These are phyloP conservation scores for Oreotrochilus melanogaster DNA, from an alignment of 2,113 vertebrate genomes.

Conservation along the genomic window DNA sequence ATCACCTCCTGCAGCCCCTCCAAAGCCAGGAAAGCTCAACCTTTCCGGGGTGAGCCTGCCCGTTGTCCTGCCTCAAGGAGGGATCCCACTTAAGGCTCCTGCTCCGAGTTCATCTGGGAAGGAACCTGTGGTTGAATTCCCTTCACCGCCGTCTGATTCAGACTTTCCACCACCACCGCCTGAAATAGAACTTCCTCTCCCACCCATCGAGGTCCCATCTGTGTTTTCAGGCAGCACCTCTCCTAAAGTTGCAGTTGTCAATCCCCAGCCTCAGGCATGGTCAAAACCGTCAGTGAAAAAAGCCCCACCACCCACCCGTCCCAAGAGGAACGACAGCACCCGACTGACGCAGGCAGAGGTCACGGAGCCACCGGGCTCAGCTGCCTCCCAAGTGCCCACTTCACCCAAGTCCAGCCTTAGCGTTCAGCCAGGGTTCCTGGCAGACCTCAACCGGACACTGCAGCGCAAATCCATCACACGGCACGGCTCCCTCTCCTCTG, in stretches of 20 bases:
- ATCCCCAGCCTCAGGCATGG: slow-evolving; percentile 91
- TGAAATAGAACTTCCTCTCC: slow-evolving; percentile 88
- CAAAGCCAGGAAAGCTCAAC: slow-evolving; percentile 94
- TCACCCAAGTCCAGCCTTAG: slow-evolving; percentile 91
- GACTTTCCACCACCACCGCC: slow-evolving; percentile 91
- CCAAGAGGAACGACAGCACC: slow-evolving; percentile 86
- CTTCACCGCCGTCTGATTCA: slow-evolving; percentile 88
- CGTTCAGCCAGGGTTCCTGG: slow-evolving; percentile 92
- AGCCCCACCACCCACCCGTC: slow-evolving; percentile 86
- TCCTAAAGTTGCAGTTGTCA: slow-evolving; percentile 91
- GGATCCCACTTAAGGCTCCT: slow-evolving; percentile 33
- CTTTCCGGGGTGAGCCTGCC: slow-evolving; percentile 86
- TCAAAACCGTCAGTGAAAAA: slow-evolving; percentile 88
- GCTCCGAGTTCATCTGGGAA: slow-evolving; percentile 66
- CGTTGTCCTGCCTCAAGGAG: slow-evolving; percentile 81
- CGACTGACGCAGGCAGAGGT: slow-evolving; percentile 78
- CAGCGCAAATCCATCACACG: slow-evolving; percentile 94
- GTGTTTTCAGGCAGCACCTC: slow-evolving; percentile 80
- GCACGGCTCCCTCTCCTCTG: slow-evolving; percentile 89
- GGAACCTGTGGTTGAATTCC: slow-evolving; percentile 83
- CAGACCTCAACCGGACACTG: slow-evolving; percentile 94
- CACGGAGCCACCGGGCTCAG: slow-evolving; percentile 60
- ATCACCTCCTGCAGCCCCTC: slow-evolving; percentile 85
- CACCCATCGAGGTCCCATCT: slow-evolving; percentile 78
- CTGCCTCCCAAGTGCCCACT: slow-evolving; percentile 81